Evolutionary conservation across 2,797 vertebrate genomes (phyloP).

Genomic region (Tenualosa thibaudeaui): DNA sequence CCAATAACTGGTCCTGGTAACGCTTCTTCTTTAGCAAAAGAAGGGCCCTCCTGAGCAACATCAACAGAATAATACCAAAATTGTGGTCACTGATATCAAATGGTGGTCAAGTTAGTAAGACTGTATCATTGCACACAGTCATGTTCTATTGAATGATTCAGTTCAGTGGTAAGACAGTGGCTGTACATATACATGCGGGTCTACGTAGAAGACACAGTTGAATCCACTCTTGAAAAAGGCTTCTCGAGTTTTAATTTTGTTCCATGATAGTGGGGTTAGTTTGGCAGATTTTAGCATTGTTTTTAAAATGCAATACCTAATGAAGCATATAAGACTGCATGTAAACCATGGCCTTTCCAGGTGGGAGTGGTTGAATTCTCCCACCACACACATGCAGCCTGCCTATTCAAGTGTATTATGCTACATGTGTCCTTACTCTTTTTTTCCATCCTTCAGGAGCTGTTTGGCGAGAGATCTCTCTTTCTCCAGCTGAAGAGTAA

Average conservation of each 20-base stretch:
- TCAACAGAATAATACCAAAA: constrained; percentile 22
- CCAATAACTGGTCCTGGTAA: constrained; percentile 88
- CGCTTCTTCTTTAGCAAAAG: constrained; percentile 91
- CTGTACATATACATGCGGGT: no score
- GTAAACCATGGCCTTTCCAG: not conserved
- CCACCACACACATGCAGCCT: not conserved
- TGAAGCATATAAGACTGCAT: not conserved
- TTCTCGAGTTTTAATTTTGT: no score
- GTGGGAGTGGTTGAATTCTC: not conserved
- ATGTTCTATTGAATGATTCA: no score
- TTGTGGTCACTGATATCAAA: not conserved
- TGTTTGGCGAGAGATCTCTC: constrained; percentile 83
- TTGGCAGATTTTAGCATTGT: not conserved
- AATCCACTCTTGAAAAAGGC: no score
- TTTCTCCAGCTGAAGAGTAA: constrained; percentile 79
- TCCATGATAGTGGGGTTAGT: no score
- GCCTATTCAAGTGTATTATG: not conserved
- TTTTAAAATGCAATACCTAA: no score
- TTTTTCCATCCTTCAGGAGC: constrained; percentile 83
- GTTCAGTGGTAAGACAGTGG: no score
- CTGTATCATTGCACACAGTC: no score
- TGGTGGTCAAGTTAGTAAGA: not conserved
- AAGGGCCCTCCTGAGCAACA: constrained; percentile 80
- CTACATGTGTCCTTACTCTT: constrained; percentile 76
- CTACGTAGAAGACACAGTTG: no score